Evolutionary conservation across 2,888 invertebrate genomes (phyloP), one percentile per base, ranked within the genome.

Genomic region (Mantis religiosa): DNA sequence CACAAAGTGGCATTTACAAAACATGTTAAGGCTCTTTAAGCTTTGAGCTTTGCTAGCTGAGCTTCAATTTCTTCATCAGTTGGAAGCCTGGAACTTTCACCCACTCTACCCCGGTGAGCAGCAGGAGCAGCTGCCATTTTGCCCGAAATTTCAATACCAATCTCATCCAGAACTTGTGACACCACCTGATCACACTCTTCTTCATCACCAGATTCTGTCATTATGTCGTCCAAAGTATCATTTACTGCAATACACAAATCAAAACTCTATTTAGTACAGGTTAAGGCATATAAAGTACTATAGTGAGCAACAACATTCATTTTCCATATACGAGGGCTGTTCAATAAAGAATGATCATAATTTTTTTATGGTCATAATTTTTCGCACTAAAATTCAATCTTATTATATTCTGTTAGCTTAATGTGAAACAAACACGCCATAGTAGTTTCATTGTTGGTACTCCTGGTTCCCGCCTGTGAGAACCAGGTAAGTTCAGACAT

Each of bases 91-190:
- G 90, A 90, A 12, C 54, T 83, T 82, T 90, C 90, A 0, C 90
- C 90, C 3, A 90, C 41, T 20, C 28, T 82, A 14, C 88, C 90
- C 14, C 82, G 34, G 41, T 41, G 71, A 28, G 90, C 89, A 20
- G 89, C 87, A n/a, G 90, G 91, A 15, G 91, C 91, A 25, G 90
- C 88, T 4, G 91, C 90, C 88, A 91, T 97, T 95, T 98, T 97
- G 92, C 97, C 97, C 91, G 97, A 97, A 90, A 98, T 96, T 93
- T 99, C 98, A 93, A 99, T 98, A 90, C 98, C 98, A 92, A 99
- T 98, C 94, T 99, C 98, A 94, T 98, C 98, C n/a, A 98, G 94
- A 83, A 98, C 98, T 93, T 97, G 95, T 92, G 95, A 96, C n/a
- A 98, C 97, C 93, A 99, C 96, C 91, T 96, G 96, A 92, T 98